These are phyloP conservation scores for Proisotoma minuta DNA, from an alignment of 2,888 invertebrate species.

Conservation along the genomic window DNA sequence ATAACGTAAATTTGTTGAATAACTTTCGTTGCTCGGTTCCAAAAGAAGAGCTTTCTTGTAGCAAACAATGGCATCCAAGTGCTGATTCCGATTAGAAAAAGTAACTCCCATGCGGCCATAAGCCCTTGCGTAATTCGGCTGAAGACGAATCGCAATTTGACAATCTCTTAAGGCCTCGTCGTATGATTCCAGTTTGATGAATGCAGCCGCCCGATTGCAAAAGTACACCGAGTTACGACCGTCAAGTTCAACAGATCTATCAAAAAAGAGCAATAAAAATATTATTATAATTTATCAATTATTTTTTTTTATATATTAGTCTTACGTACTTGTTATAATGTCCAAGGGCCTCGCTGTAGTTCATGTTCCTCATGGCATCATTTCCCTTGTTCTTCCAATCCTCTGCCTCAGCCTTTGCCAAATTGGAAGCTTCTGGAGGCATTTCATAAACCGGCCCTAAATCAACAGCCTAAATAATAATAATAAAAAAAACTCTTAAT, in stretches of 20 bases:
- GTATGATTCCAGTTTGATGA: conserved; percentile 80
- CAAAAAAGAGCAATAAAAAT: conserved; percentile 46
- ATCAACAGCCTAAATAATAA: conserved; percentile 52
- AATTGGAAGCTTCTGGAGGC: conserved; percentile 45
- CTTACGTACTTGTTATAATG: conserved; percentile 65
- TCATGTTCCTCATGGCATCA: conserved; percentile 77
- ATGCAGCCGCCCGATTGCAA: conserved; percentile 95
- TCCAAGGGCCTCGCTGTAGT: conserved; percentile 72
- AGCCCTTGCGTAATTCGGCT: conserved; percentile 90
- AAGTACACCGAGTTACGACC: conserved; percentile 88
- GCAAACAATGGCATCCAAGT: conserved; percentile 76
- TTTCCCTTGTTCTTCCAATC: conserved; percentile 81
- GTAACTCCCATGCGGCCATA: conserved; percentile 89
- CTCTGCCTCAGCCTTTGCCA: conserved; percentile 67
- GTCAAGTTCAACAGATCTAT: conserved; percentile 80
- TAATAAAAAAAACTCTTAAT: conserved; percentile 41
- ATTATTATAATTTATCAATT: background rate
- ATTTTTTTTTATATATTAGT: background rate
- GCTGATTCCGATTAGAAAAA: conserved; percentile 74
- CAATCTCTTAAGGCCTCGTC: conserved; percentile 84
- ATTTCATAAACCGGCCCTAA: conserved; percentile 47
- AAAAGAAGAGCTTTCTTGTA: conserved; percentile 82
- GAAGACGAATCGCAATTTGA: conserved; percentile 77
- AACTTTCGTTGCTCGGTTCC: conserved; percentile 88
- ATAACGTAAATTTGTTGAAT: conserved; percentile 73